Base-by-base conservation (phyloP, 30 jellyfish, hydroid and myxozoan genomes). In the Nemopilema nomurai region DNA sequence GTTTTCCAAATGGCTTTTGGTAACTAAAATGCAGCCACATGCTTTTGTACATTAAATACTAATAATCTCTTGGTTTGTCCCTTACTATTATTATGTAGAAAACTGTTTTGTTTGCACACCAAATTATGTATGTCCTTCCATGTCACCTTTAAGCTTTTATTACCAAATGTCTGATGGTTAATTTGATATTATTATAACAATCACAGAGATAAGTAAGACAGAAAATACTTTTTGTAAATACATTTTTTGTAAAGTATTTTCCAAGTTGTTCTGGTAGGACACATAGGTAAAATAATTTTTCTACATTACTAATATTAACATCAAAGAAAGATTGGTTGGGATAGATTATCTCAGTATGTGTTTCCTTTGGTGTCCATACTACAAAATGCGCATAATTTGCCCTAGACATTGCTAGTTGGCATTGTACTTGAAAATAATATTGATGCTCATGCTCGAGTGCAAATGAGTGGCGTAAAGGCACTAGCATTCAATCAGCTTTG, bases 191-290 rank as follows among this genome's bases (percentile, higher is more conserved):
- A 3, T 64, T 22, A 26, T 26, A 64, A 6, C 6, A 64, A 64
- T 41, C 57, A 64, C 31, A 64, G 31, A 64, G 17, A 22, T 21
- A 22, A 3, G 9, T 22, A 21, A 64, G 17, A 22, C 31, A 21
- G 74, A 22, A 64, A 64, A 26, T 3, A 26, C 9, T 64, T 26
- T 6, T 26, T 64, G 8, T 41, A 3, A 41, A 3, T 13, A 3
- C 57, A 41, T 41, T 41, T 29, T 69, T 27, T 25, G 80, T 25
- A 29, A 1, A 69, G 49, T 18, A 69, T 30, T 30, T 69, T 23
- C 80, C 80, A 21, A 28, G 49, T 23, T 6, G 62, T 69, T 69
- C 80, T 69, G 80, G 62, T 29, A 69, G 52, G 62, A 69, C 31
- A 69, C 52, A 23, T 1, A 18, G 51, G 9, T 30, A 16, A 27